Base-by-base conservation (phyloP, 2,113 vertebrate genomes). In the Ceyx margarethae region DNA sequence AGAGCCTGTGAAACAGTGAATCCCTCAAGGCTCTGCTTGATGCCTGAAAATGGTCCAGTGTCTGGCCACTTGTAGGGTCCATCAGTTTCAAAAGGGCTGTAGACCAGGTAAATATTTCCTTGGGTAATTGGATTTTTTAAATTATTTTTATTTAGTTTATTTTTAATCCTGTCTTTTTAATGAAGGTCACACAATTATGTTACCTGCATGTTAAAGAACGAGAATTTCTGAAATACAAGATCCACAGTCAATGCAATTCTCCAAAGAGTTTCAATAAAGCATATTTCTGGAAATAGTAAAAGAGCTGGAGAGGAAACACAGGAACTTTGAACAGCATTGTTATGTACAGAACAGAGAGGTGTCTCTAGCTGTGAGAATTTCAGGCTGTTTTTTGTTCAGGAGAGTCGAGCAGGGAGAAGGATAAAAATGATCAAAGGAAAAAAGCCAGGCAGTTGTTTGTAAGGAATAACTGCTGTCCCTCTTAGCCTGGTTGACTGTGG, bases 351-450 rank as follows among this genome's bases (percentile, higher is more conserved):
- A 82, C 84, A 77, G 40, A 29, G 65, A 93, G 45, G 60, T 48
- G 79, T 31, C 22, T 74, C 40, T 75, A 66, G 43, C 72, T 88
- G 61, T 84, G 89, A 90, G 85, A 74, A 72, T 78, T 93, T 94
- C 73, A 81, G 57, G 69, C 54, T 1, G 1, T 19, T 83, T 93
- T 96, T 96, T 88, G 66, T 88, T 82, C 51, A 65, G 62, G 45
- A 77, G 69, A 80, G 10, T 68, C 65, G 87, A 61, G 25, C 48
- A 77, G 35, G 40, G 40, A 92, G 69, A 85, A 64, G 87, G 67
- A 91, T 56, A 81, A 85, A 95, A 91, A 6, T 60, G 22, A 81
- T 66, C 67, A 69, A 81, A 92, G 48, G 6, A 31, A 67, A 79
- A 81, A 95, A 76, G 10, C 1, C 2, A 87, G 64, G 23, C 6